Evolutionary conservation across 1,140 invertebrate species (phyloP), one percentile per base, ranked within the genome.

Genomic region (Gonioctena quinquepunctata): DNA sequence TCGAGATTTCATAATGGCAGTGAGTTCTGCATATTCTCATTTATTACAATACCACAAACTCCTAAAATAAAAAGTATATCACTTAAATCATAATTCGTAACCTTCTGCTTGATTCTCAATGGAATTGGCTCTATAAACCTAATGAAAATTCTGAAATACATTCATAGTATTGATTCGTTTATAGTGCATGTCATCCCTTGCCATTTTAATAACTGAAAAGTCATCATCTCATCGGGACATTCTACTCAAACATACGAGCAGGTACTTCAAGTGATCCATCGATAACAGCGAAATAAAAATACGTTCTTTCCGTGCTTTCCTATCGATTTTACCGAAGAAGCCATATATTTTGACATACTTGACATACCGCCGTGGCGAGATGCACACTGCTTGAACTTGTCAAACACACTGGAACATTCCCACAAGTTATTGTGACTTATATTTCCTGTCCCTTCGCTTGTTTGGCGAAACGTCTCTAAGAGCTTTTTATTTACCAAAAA

Each of bases 371-470:
- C 33, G 33, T 3, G 33, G 11, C 7, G 33, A 42, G n/a, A n/a
- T n/a, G n/a, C 6, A 42, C 33, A 11, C 52, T 22, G 18, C 52
- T 19, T 22, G 19, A 54, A 54, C 22, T 18, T 54, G 52, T 22
- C 52, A 54, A 54, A 54, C 52, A 54, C 52, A 42, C 33, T 42
- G n/a, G 33, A 42, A n/a, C 13, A 42, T 42, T n/a, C 33, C n/a
- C 33, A 42, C 33, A 42, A 8, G 52, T 21, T 22, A 54, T 54
- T 19, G 52, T 54, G 52, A 54, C 52, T 54, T 54, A 54, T 54
- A 54, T 54, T 54, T 54, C 52, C 52, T 54, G 52, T 42, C 52
- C 21, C 52, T 54, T 19, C 52, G 22, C 52, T 54, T 54, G n/a
- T n/a, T 54, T 21, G 52, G 22, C 52, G 22, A 54, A 54, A 22